phyloP scores from a whole-genome alignment of 1,140 invertebrate species.

The Heliconius himera region DNA sequence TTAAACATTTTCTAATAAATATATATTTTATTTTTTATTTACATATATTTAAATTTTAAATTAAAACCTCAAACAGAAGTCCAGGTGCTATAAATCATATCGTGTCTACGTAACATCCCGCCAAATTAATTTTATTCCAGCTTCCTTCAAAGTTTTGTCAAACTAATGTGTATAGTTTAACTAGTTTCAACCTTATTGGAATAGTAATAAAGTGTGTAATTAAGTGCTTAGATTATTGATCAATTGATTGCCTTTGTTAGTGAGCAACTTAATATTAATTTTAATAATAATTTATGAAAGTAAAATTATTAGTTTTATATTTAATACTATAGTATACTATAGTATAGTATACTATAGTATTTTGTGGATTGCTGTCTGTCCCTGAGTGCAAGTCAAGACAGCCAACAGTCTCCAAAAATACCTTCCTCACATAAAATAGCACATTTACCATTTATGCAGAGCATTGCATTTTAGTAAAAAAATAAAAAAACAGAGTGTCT shows the following conservation, averaged over 20 bases:
- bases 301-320: too few relatives aligned
- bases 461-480: too few relatives aligned
- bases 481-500: too few relatives aligned
- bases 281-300: too few relatives aligned
- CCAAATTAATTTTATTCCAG: constrained; percentile 40
- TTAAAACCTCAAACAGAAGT: constrained; percentile 23
- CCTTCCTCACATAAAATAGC: too few relatives aligned
- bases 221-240: not conserved
- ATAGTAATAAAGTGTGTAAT: not conserved
- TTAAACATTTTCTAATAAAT: too few relatives aligned
- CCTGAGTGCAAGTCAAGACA: too few relatives aligned
- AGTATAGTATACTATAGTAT: too few relatives aligned
- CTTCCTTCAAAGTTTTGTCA: constrained; percentile 26
- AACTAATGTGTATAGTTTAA: not conserved
- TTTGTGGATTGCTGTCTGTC: too few relatives aligned
- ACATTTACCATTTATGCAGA: too few relatives aligned
- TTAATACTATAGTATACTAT: too few relatives aligned
- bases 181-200: not conserved
- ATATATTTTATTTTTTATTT: not conserved
- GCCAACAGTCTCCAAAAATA: too few relatives aligned
- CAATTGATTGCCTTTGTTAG: not conserved
- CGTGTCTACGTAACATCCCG: constrained; percentile 32
- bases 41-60: not conserved
- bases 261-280: not conserved
- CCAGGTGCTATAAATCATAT: constrained; percentile 46